Percentiles rank a stretch among this genome's conserved stretches.
These are phyloP conservation scores for Cepaea hortensis DNA, from an alignment of 2,888 invertebrate genomes.

Conservation along the genomic window DNA sequence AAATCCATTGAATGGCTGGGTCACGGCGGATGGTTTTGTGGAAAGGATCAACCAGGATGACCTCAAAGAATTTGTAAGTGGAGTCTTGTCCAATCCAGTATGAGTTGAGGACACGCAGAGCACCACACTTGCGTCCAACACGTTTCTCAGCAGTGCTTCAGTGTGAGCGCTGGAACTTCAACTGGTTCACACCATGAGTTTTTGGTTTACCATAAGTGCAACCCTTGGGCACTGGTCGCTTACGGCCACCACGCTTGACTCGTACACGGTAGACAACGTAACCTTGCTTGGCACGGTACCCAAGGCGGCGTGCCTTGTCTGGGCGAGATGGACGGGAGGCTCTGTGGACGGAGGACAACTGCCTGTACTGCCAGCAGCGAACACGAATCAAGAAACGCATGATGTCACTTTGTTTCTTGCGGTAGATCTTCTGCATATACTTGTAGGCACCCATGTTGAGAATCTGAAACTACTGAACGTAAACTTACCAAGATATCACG, in stretches of 20 bases:
- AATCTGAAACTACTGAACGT: too few relatives aligned
- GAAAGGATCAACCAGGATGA: conserved; percentile 88
- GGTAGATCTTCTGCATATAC: conserved; percentile 98
- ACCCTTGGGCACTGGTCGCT: conserved; percentile 98
- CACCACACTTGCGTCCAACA: conserved; percentile 95
- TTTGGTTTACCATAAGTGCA: conserved; percentile 95
- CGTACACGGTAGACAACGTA: conserved; percentile 94
- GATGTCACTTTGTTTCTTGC: conserved; percentile 99
- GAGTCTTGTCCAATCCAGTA: conserved; percentile 99
- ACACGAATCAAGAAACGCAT: conserved; percentile 96
- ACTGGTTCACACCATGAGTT: conserved; percentile 98
- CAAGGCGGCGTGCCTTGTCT: conserved; percentile 97
- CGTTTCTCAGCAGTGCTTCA: conserved; percentile 99
- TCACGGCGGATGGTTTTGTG: conserved; percentile 96
- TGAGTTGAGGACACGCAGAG: conserved; percentile 95
- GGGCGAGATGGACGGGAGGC: conserved; percentile 96
- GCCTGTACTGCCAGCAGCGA: conserved; percentile 98
- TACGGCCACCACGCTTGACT: conserved; percentile 98
- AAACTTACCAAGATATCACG: too few relatives aligned
- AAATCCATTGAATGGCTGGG: conserved; percentile 98
- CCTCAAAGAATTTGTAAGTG: conserved; percentile 97
- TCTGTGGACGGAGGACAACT: conserved; percentile 95
- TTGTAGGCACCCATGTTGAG: conserved; percentile 96
- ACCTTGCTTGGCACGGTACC: conserved; percentile 99
- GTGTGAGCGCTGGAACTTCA: conserved; percentile 94